phyloP scores from a whole-genome alignment of 2,797 vertebrate genomes.

The Oceanodroma leucorhoa region DNA sequence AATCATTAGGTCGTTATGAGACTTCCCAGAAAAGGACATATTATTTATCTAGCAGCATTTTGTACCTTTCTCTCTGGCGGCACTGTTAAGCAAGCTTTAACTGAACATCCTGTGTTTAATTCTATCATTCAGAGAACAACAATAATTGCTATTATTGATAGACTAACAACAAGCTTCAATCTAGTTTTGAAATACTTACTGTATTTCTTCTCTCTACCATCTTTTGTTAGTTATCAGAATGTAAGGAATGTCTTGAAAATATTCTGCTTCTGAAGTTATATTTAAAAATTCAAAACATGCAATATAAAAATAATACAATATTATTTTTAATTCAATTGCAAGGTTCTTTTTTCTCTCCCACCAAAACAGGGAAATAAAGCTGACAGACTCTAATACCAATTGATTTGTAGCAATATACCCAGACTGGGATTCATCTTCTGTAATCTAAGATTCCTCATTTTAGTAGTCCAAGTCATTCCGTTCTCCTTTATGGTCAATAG shows the following conservation, averaged over 20 bases:
- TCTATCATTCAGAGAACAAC: conserved; percentile 10
- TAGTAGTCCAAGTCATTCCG: background rate
- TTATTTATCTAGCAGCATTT: background rate
- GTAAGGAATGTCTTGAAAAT: background rate
- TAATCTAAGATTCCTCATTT: background rate
- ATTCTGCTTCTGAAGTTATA: background rate
- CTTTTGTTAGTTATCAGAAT: background rate
- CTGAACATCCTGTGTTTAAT: background rate
- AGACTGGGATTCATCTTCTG: background rate
- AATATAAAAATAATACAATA: background rate
- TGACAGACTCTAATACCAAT: background rate
- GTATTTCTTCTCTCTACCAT: background rate
- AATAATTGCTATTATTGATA: background rate
- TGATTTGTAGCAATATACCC: background rate
- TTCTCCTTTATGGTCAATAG: background rate
- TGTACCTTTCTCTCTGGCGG: background rate
- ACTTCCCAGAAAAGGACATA: background rate
- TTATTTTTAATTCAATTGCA: background rate
- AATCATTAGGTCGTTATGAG: background rate
- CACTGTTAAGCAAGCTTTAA: background rate
- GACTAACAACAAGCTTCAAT: background rate
- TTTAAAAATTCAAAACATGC: background rate
- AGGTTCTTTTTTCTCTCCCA: background rate
- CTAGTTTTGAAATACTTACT: conserved; percentile 29
- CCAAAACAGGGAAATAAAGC: background rate